A percentile compares a stretch with the other conserved stretches of the same genome.
Conservation (phyloP, 2,113 vertebrate species). For the Tachysurus vachellii region DNA sequence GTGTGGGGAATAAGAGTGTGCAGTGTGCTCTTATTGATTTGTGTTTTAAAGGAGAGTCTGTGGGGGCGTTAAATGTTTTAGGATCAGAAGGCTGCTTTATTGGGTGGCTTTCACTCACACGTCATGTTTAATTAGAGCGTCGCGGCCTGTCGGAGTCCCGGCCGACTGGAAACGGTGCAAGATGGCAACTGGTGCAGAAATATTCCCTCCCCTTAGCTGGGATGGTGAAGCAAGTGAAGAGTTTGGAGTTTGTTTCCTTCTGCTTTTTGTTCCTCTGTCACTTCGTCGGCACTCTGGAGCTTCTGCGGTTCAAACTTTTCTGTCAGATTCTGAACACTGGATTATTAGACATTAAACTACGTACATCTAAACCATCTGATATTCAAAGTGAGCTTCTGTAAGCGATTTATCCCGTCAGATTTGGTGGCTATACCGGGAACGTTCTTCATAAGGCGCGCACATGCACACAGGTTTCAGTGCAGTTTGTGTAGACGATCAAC, state of each 20-base stretch:
- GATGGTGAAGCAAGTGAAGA: neutral
- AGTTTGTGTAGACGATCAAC: neutral
- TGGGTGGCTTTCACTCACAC: constrained; percentile 32
- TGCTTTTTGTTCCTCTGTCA: neutral
- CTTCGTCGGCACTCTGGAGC: neutral
- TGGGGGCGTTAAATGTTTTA: constrained; percentile 46
- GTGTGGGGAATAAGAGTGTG: constrained; percentile 22
- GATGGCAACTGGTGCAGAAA: constrained; percentile 3
- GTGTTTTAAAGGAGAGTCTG: constrained; percentile 36
- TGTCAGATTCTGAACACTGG: neutral
- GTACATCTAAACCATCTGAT: neutral
- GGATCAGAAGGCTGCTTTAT: constrained; percentile 29
- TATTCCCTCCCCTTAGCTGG: neutral
- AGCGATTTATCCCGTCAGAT: neutral
- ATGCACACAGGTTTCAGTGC: neutral
- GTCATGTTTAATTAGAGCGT: constrained; percentile 44
- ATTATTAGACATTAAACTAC: neutral
- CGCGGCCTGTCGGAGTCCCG: neutral
- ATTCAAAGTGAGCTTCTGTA: neutral
- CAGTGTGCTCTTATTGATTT: constrained; percentile 38
- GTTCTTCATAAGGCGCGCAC: no score
- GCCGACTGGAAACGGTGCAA: neutral
- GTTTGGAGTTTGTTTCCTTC: neutral
- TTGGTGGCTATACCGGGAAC: neutral
- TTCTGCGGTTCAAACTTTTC: neutral